These are phyloP conservation scores for Diaprepes abbreviatus DNA, from an alignment of 2,888 invertebrate species.

Conservation along the genomic window DNA sequence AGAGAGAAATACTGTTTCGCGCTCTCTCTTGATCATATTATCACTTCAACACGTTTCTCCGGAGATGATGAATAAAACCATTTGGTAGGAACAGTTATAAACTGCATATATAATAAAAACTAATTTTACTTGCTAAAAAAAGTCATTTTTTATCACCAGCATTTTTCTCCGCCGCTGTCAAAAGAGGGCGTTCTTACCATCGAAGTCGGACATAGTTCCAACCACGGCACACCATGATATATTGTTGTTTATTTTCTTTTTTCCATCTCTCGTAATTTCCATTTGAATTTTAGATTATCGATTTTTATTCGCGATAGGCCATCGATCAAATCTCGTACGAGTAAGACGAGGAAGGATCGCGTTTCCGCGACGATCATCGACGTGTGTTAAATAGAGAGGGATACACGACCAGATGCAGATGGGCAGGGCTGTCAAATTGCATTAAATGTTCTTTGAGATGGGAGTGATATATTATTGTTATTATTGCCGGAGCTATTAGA, in stretches of 20 bases:
- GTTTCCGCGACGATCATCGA: background rate
- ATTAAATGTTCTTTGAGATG: conserved; percentile 38
- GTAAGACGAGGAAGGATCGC: conserved; percentile 28
- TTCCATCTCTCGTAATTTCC: conserved; percentile 40
- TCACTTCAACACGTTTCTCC: too few species aligned
- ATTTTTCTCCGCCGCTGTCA: conserved; percentile 28
- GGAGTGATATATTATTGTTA: conserved; percentile 43
- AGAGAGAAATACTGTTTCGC: too few species aligned
- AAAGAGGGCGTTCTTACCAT: conserved; percentile 43
- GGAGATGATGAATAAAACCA: too few species aligned
- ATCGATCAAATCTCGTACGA: conserved; percentile 47
- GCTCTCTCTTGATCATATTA: too few species aligned
- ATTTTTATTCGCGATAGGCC: conserved; percentile 48
- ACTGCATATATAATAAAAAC: too few species aligned
- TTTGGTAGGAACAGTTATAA: too few species aligned
- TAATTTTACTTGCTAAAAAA: too few species aligned
- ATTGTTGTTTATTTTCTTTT: conserved; percentile 50
- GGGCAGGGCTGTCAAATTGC: conserved; percentile 49
- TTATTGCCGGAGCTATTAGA: conserved; percentile 20
- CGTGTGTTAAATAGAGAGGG: conserved; percentile 10
- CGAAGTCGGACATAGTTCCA: conserved; percentile 35
- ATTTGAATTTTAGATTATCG: conserved; percentile 52
- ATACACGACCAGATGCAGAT: conserved; percentile 37
- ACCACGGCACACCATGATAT: conserved; percentile 48
- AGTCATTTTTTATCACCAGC: too few species aligned